A percentile compares a stretch with the other conserved stretches of the same genome.
Conservation (phyloP, 2,113 vertebrate genomes). For the Pica pica region DNA sequence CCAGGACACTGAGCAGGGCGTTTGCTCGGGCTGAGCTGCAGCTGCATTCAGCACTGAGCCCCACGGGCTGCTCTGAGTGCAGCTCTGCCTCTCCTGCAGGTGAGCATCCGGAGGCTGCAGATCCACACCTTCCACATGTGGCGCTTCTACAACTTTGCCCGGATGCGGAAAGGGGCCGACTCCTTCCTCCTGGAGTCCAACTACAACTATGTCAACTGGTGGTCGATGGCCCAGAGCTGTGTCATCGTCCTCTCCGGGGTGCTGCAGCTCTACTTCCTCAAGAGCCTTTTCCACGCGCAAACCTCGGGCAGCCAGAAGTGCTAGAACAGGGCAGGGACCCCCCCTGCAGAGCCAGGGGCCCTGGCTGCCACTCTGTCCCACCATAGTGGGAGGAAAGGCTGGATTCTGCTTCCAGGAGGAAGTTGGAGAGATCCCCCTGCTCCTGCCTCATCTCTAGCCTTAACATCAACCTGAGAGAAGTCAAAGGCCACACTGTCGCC, state of each 20-base stretch:
- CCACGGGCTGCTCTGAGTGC: fast-evolving
- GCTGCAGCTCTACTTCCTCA: constrained; percentile 88
- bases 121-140: constrained; percentile 87
- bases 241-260: constrained; percentile 82
- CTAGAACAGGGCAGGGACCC: constrained; percentile 16
- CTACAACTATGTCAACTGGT: constrained; percentile 82
- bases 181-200: constrained; percentile 84
- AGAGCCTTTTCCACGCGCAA: constrained; percentile 79
- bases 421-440: background rate
- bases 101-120: constrained; percentile 74
- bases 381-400: fast-evolving
- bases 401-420: background rate
- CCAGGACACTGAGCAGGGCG: fast-evolving
- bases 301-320: constrained; percentile 75
- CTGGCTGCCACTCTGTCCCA: background rate
- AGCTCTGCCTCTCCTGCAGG: constrained; percentile 38
- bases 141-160: constrained; percentile 83
- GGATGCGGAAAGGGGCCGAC: constrained; percentile 82
- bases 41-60: background rate
- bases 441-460: background rate
- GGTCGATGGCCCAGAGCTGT: constrained; percentile 84
- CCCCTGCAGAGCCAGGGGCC: background rate
- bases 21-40: background rate
- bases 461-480: fast-evolving
- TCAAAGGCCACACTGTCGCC: fast-evolving